phyloP scores from a whole-genome alignment of 2,888 invertebrate species.

The Amorpha juglandis region DNA sequence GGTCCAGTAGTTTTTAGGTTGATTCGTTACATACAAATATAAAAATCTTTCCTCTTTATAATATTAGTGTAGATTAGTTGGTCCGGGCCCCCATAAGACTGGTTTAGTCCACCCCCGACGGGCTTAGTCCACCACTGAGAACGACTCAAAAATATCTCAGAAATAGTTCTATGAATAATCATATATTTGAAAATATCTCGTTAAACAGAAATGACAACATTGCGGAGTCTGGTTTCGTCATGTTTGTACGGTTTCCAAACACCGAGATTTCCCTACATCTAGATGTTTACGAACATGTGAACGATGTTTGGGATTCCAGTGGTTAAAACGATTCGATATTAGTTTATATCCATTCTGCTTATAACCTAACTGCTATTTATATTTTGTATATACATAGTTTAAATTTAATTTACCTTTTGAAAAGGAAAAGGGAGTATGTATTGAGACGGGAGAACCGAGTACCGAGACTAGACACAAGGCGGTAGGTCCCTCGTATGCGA shows the following conservation, averaged over 20 bases:
- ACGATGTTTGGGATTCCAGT: constrained; percentile 7
- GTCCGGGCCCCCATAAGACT: too few relatives aligned
- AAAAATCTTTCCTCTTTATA: too few relatives aligned
- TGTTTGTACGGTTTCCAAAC: constrained; percentile 5
- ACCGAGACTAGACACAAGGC: too few relatives aligned
- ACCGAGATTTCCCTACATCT: constrained; percentile 3
- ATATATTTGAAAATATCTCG: background rate
- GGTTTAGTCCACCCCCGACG: too few relatives aligned
- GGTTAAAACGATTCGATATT: background rate
- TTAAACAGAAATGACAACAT: background rate
- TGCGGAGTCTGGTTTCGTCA: background rate
- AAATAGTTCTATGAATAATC: too few relatives aligned
- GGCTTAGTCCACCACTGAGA: too few relatives aligned
- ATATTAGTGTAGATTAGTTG: too few relatives aligned
- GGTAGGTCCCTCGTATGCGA: too few relatives aligned
- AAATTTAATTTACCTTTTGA: background rate
- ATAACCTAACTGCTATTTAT: background rate
- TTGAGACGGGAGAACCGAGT: too few relatives aligned
- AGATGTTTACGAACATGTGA: constrained; percentile 1
- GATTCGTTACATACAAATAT: too few relatives aligned
- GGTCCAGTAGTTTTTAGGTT: too few relatives aligned
- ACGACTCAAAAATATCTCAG: too few relatives aligned
- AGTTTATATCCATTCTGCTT: background rate
- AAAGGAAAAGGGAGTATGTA: background rate
- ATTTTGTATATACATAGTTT: background rate